phyloP scores from a whole-genome alignment of 1,140 invertebrate genomes.

The Pseudobourletiella spinata region DNA sequence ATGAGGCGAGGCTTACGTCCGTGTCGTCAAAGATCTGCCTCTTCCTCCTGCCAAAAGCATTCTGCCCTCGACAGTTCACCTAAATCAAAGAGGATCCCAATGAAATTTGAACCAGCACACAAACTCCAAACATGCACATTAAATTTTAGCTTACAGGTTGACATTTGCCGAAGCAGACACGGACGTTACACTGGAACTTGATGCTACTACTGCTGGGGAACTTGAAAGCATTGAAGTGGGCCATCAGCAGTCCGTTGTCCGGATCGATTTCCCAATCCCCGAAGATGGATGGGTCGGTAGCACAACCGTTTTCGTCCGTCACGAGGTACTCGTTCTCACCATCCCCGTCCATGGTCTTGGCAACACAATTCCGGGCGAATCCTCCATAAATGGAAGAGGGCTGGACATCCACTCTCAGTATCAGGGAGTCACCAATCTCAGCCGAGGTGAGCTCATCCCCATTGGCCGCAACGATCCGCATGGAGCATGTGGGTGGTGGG shows the following conservation, averaged over 20 bases:
- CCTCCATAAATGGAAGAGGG: constrained; percentile 88
- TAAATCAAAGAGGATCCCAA: no score
- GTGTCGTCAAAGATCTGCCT: constrained; percentile 49
- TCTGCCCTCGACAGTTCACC: constrained; percentile 87
- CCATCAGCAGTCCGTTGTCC: constrained; percentile 68
- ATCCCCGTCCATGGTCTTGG: constrained; percentile 77
- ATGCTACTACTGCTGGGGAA: constrained; percentile 92
- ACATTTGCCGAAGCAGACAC: constrained; percentile 89
- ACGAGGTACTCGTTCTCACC: constrained; percentile 86
- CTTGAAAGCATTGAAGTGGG: constrained; percentile 89
- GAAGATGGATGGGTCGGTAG: constrained; percentile 83
- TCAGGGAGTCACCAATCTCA: constrained; percentile 83
- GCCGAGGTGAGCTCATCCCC: constrained; percentile 82
- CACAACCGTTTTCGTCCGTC: constrained; percentile 87
- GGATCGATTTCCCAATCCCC: constrained; percentile 84
- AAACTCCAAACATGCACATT: no score
- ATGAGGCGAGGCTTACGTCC: constrained; percentile 42
- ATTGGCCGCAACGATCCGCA: constrained; percentile 79
- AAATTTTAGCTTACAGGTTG: constrained; percentile 63
- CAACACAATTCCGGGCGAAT: constrained; percentile 83
- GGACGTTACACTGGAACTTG: constrained; percentile 89
- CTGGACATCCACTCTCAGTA: constrained; percentile 85
- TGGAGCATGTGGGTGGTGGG: constrained; percentile 81
- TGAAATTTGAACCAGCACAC: no score
- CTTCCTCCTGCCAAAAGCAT: constrained; percentile 53